Percentiles rank a stretch among this genome's conserved stretches.
phyloP scores from a whole-genome alignment of 2,113 vertebrate genomes.

The Tretioscincus oriximinensis region DNA sequence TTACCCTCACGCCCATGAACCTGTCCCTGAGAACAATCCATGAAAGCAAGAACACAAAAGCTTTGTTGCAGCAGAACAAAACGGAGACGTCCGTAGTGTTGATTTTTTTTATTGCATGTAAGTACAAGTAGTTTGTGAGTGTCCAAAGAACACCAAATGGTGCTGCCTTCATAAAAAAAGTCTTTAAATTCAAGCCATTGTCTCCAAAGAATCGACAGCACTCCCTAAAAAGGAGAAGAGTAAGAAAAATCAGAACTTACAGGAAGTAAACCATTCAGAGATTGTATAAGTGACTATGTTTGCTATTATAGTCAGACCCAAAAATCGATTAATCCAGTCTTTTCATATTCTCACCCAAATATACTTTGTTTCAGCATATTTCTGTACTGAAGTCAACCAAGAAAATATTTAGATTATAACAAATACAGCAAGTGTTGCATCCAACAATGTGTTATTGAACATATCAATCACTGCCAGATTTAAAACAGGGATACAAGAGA shows the following conservation, averaged over 20 bases:
- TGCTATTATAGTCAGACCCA: not conserved
- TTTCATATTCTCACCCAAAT: not conserved
- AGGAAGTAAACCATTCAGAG: not conserved
- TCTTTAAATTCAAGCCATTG: slow-evolving; percentile 91
- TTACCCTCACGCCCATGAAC: slow-evolving; percentile 99
- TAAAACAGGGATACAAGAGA: not conserved
- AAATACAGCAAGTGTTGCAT: not conserved
- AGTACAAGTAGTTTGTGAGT: slow-evolving; percentile 97
- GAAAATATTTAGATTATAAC: not conserved
- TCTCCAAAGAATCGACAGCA: slow-evolving; percentile 94
- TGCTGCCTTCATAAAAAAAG: slow-evolving; percentile 93
- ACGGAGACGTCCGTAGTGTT: slow-evolving; percentile 93
- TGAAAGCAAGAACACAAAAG: slow-evolving; percentile 97
- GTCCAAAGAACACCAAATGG: slow-evolving; percentile 96
- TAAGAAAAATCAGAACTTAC: slow-evolving; percentile 51
- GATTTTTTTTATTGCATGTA: slow-evolving; percentile 97
- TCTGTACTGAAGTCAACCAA: not conserved
- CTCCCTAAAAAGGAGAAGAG: slow-evolving; percentile 83
- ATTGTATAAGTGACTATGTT: not conserved
- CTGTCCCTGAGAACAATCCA: slow-evolving; percentile 98
- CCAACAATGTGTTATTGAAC: not conserved
- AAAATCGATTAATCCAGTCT: not conserved
- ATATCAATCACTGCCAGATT: not conserved
- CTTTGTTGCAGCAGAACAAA: slow-evolving; percentile 99
- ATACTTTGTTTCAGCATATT: not conserved